These are phyloP conservation scores for Paracanthobrama guichenoti DNA, from an alignment of 2,113 vertebrate genomes.

Conservation along the genomic window DNA sequence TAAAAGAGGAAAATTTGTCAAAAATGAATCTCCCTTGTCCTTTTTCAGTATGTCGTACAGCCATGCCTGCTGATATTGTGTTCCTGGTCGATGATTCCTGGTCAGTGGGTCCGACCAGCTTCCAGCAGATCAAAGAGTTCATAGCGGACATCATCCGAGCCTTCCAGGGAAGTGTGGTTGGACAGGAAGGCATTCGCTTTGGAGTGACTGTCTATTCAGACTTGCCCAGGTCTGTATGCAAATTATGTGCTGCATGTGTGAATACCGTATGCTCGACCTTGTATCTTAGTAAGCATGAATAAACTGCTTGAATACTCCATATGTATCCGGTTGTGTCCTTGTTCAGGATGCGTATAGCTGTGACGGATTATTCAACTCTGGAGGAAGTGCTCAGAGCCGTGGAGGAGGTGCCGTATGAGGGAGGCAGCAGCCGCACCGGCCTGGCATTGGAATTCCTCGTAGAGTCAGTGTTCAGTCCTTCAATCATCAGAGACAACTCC, in stretches of 20 bases:
- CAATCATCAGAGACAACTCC: conserved; percentile 70
- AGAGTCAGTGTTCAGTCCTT: conserved; percentile 70
- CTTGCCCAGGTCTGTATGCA: conserved; percentile 73
- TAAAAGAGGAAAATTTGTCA: background rate
- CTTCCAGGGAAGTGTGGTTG: conserved; percentile 68
- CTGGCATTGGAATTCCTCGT: conserved; percentile 77
- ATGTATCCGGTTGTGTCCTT: background rate
- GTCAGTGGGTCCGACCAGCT: conserved; percentile 69
- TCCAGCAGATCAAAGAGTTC: conserved; percentile 77
- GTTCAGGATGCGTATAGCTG: conserved; percentile 80
- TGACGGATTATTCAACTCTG: conserved; percentile 77
- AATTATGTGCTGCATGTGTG: background rate
- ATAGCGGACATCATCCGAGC: conserved; percentile 70
- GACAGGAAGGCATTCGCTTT: conserved; percentile 79
- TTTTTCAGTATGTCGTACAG: conserved; percentile 79
- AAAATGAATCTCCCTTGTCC: background rate
- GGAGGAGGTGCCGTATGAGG: conserved; percentile 72
- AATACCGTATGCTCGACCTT: background rate
- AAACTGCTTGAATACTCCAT: background rate
- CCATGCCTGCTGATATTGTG: conserved; percentile 78
- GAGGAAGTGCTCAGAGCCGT: conserved; percentile 75
- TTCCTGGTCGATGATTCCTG: conserved; percentile 84
- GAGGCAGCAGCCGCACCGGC: conserved; percentile 75
- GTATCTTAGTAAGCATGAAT: background rate
- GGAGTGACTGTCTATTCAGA: conserved; percentile 81